A percentile compares a stretch with the other conserved stretches of the same genome.
phyloP scores from a whole-genome alignment of 1,140 invertebrate species.

The Papilio aristodemus region DNA sequence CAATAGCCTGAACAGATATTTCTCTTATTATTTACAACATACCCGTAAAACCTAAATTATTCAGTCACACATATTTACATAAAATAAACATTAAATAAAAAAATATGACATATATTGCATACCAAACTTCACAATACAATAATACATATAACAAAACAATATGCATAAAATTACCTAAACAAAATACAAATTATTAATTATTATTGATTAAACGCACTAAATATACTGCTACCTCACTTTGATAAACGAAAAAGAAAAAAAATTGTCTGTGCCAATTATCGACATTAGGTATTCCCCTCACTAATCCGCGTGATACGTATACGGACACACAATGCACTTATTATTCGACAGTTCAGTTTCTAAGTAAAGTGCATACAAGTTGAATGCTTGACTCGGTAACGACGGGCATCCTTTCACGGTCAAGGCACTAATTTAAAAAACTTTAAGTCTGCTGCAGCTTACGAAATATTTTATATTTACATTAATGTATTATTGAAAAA shows the following conservation, averaged over 20 bases:
- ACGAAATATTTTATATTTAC: neutral
- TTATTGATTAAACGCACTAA: neutral
- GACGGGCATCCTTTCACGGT: conserved; percentile 48
- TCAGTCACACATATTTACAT: neutral
- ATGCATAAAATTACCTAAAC: neutral
- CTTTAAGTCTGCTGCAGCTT: neutral
- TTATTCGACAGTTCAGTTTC: conserved; percentile 78
- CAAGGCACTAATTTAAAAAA: conserved; percentile 20
- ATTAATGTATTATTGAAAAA: no score
- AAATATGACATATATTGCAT: neutral
- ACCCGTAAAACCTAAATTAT: neutral
- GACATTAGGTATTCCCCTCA: conserved; percentile 75
- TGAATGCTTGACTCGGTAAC: conserved; percentile 64
- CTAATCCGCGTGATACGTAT: conserved; percentile 73
- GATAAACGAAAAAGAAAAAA: conserved; percentile 24
- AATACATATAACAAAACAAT: no score
- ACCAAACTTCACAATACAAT: no score
- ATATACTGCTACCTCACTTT: neutral
- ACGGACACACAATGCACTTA: conserved; percentile 78
- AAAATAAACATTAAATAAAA: neutral
- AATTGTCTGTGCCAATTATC: conserved; percentile 57
- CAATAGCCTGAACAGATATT: conserved; percentile 53
- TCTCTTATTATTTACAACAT: neutral
- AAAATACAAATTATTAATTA: neutral
- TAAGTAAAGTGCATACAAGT: conserved; percentile 76